Base-by-base conservation (phyloP, 2,797 vertebrate genomes). In the Neosalanx taihuensis region DNA sequence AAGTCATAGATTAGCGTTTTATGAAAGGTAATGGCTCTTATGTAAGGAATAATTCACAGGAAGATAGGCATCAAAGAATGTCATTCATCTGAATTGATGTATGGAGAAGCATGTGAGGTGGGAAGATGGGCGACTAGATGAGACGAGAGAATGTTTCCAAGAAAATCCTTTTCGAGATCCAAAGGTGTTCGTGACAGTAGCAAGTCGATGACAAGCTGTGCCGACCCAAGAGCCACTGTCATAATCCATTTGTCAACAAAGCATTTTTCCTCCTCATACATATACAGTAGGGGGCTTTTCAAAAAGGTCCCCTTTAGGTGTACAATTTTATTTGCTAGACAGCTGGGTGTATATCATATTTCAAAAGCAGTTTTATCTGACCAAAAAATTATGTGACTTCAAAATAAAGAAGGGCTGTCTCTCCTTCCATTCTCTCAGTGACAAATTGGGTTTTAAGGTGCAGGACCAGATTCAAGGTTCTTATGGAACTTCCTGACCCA, bases 201-300 rank as follows among this genome's bases (percentile, higher is more conserved):
- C 79, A 79, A 79, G 82, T 81, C 78, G 75, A 79, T 85, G 86
- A 88, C 86, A 87, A 78, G 83, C 81, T 76, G 80, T 85, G 80
- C 53, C 65, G 56, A 61, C 82, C 86, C 84, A 64, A 65, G 76
- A 83, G 89, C 75, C 73, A 63, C 79, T 49, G 84, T 86, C 82
- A 31, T 76, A 82, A 56, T 76, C 75, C 73, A 84, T 90, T 89
- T 88, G 85, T 89, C 88, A 88, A 83, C 84, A 81, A 85, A 83
- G 79, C 83, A 70, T 83, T 87, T 64, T 86, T 80, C 83, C 71
- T 71, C 77, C 76, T 86, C 75, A 86, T 80, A 87, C 75, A 72
- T 71, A 69, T 1, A 20, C 77, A 15, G 18, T 51, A 56, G 51
- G 51, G 4, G 67, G 80, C 78, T 78, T 84, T 71, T 84, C 73